Percentiles rank a stretch among this genome's conserved stretches.
These are phyloP conservation scores for Catharus fuscescens DNA, from an alignment of 2,113 vertebrate species.

Conservation along the genomic window DNA sequence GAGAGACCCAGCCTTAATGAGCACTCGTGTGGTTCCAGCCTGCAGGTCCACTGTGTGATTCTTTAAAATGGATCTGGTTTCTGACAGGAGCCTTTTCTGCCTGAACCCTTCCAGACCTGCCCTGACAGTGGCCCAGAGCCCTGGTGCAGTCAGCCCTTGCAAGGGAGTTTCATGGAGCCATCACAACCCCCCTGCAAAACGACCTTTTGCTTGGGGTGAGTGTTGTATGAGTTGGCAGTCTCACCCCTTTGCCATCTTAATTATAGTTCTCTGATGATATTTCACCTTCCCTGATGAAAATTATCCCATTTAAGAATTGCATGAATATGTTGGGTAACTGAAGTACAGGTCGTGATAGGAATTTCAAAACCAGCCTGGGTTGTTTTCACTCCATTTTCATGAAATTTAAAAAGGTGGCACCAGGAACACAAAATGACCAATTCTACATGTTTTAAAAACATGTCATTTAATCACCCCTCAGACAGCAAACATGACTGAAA, in stretches of 20 bases:
- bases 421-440: not conserved
- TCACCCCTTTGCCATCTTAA: not conserved
- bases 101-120: not conserved
- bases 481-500: not conserved
- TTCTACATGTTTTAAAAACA: not conserved
- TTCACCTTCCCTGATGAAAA: not conserved
- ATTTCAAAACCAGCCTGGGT: not conserved
- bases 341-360: not conserved
- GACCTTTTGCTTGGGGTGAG: not conserved
- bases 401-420: not conserved
- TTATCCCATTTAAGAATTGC: not conserved
- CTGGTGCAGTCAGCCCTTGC: not conserved
- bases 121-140: accelerated
- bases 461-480: not conserved
- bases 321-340: not conserved
- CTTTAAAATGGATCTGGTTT: not conserved
- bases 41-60: accelerated
- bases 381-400: not conserved
- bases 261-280: not conserved
- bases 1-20: not conserved
- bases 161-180: not conserved
- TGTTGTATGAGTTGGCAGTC: not conserved
- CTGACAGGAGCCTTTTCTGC: not conserved
- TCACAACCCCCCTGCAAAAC: accelerated
- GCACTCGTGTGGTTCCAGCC: not conserved